A percentile compares a stretch with the other conserved stretches of the same genome.
These are phyloP conservation scores for Capitella teleta DNA, from an alignment of 1,140 invertebrate genomes.

Conservation along the genomic window DNA sequence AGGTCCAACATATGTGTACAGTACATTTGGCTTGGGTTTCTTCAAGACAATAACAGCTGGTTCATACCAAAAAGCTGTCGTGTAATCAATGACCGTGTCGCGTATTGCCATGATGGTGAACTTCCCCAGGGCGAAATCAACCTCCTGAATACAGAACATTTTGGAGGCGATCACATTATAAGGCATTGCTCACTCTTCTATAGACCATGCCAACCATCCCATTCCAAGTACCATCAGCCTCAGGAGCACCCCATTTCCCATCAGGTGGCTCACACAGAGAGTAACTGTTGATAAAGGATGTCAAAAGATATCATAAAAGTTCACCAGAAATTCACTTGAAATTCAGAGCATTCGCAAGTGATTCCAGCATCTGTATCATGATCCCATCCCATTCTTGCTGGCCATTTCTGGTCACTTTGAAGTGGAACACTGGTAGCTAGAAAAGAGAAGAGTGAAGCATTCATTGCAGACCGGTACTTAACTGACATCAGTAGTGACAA, in stretches of 20 bases:
- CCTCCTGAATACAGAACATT: too few species aligned
- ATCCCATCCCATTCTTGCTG: conserved; percentile 6
- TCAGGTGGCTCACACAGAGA: conserved; percentile 19
- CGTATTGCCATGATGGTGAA: conserved; percentile 22
- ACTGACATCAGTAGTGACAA: too few species aligned
- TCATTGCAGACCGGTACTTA: too few species aligned
- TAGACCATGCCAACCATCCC: conserved; percentile 38
- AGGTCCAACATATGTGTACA: not conserved
- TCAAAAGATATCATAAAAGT: not conserved
- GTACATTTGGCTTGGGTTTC: not conserved
- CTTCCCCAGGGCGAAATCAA: conserved; percentile 21
- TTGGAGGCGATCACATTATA: too few species aligned
- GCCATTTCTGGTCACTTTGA: not conserved
- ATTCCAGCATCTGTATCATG: conserved; percentile 11
- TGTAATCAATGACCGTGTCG: conserved; percentile 23
- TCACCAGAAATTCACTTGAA: conserved; percentile 10
- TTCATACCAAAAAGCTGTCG: conserved; percentile 14
- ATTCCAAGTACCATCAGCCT: conserved; percentile 35
- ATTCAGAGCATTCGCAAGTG: conserved; percentile 8
- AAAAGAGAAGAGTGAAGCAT: not conserved
- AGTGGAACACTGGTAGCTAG: conserved; percentile 2
- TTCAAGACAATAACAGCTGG: conserved; percentile 3
- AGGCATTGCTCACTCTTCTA: conserved; percentile 27
- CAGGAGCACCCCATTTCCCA: conserved; percentile 29
- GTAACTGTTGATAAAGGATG: not conserved